Evolutionary conservation across 2,797 vertebrate species (phyloP).

Genomic region (Sylvia borin): DNA sequence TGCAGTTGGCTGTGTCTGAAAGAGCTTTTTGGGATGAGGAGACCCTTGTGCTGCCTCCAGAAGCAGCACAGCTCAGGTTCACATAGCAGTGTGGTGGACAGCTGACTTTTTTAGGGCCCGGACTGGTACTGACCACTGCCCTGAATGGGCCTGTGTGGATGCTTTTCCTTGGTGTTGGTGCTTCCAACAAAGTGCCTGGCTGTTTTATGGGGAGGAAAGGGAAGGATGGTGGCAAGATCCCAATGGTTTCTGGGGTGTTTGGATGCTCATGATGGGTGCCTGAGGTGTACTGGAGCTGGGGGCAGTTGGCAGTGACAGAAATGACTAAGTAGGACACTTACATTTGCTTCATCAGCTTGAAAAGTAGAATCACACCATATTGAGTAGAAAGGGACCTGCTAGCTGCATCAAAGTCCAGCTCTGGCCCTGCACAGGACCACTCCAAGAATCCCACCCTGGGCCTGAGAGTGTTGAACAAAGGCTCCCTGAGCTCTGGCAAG

Average conservation of each 20-base stretch:
- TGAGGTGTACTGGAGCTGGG: background rate
- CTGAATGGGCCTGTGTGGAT: accelerated
- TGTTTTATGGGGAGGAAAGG: background rate
- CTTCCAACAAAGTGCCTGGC: background rate
- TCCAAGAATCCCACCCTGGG: background rate
- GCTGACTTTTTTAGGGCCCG: background rate
- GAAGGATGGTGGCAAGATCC: background rate
- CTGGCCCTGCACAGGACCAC: background rate
- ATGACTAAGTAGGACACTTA: background rate
- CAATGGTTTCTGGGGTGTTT: background rate
- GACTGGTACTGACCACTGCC: background rate
- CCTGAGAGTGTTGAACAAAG: background rate
- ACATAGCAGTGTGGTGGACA: background rate
- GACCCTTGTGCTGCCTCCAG: background rate
- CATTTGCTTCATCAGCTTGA: background rate
- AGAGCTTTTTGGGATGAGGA: background rate
- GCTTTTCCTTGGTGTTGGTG: background rate
- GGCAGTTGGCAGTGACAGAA: background rate
- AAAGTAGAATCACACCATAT: background rate
- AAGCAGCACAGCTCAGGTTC: background rate
- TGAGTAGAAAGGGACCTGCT: background rate
- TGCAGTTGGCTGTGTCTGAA: background rate
- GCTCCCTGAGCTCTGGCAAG: background rate
- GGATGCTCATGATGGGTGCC: background rate
- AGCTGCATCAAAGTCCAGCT: background rate